phyloP scores from a whole-genome alignment of 1,140 invertebrate species.

The Littorina saxatilis region DNA sequence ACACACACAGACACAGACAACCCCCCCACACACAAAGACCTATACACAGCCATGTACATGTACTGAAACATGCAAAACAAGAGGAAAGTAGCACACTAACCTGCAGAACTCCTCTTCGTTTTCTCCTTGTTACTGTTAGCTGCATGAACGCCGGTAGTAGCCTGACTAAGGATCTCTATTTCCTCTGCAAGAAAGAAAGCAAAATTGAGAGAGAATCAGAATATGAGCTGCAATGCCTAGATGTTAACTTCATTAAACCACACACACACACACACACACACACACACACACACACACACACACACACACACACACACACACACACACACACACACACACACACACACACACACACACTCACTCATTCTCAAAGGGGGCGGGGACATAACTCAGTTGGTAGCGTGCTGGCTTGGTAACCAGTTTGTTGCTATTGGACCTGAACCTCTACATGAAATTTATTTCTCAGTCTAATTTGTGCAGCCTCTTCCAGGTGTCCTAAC shows the following conservation, averaged over 20 bases:
- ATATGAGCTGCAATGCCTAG: neutral
- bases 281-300: neutral
- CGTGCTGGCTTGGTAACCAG: too few species aligned
- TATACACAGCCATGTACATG: too few species aligned
- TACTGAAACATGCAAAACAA: too few species aligned
- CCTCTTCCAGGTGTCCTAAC: too few species aligned
- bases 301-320: neutral
- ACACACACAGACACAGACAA: too few species aligned
- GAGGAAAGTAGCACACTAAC: too few species aligned
- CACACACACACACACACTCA: neutral
- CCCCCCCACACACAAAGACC: neutral
- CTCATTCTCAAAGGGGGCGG: too few species aligned
- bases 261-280: neutral
- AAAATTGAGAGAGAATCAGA: neutral
- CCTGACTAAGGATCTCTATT: conserved; percentile 62
- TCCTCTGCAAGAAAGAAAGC: conserved; percentile 51
- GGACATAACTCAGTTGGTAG: too few species aligned
- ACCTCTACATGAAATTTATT: too few species aligned
- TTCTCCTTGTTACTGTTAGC: conserved; percentile 9
- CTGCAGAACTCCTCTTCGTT: neutral
- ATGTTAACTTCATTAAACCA: too few species aligned
- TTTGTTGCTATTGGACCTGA: too few species aligned
- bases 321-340: neutral
- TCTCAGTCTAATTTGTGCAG: too few species aligned
- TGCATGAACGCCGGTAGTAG: neutral